These are phyloP conservation scores for Manis javanica DNA, from an alignment of 2,797 vertebrate genomes.

Conservation along the genomic window DNA sequence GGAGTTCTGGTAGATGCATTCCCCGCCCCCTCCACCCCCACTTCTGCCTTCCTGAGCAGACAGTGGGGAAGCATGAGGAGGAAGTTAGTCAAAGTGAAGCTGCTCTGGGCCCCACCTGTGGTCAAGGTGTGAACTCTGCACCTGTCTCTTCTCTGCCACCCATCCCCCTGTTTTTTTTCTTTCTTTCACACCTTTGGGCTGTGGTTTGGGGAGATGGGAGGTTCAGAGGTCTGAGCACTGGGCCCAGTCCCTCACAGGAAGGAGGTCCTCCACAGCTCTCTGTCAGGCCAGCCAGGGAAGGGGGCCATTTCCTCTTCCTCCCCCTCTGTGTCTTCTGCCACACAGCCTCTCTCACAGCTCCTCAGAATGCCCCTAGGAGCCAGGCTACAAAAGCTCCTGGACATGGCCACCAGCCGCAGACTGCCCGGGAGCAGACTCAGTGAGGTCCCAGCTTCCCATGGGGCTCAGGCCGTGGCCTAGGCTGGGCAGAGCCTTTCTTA, in stretches of 20 bases:
- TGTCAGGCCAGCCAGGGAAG: slow-evolving; percentile 19
- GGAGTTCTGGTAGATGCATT: background rate
- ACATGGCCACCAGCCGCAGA: background rate
- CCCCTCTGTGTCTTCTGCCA: background rate
- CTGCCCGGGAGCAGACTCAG: background rate
- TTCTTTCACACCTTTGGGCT: slow-evolving; percentile 80
- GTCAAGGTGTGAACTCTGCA: slow-evolving; percentile 83
- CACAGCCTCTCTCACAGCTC: background rate
- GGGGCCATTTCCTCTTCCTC: slow-evolving; percentile 49
- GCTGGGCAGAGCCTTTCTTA: slow-evolving; percentile 72
- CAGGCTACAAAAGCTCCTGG: background rate
- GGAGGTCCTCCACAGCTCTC: slow-evolving; percentile 62
- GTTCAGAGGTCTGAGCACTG: slow-evolving; percentile 52
- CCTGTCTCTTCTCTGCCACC: slow-evolving; percentile 74
- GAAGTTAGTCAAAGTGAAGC: slow-evolving; percentile 83
- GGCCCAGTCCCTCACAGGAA: slow-evolving; percentile 72
- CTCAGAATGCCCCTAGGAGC: background rate
- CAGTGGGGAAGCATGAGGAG: slow-evolving; percentile 59
- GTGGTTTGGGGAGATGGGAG: slow-evolving; percentile 79
- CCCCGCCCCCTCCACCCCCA: background rate
- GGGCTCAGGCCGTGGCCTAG: background rate
- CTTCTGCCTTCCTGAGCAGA: background rate
- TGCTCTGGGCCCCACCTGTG: slow-evolving; percentile 71
- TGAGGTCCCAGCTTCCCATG: background rate
- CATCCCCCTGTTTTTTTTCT: slow-evolving; percentile 76